Percentiles rank a stretch among this genome's conserved stretches.
Conservation (phyloP, 2,113 vertebrate species). For the Chaenogobius annularis region DNA sequence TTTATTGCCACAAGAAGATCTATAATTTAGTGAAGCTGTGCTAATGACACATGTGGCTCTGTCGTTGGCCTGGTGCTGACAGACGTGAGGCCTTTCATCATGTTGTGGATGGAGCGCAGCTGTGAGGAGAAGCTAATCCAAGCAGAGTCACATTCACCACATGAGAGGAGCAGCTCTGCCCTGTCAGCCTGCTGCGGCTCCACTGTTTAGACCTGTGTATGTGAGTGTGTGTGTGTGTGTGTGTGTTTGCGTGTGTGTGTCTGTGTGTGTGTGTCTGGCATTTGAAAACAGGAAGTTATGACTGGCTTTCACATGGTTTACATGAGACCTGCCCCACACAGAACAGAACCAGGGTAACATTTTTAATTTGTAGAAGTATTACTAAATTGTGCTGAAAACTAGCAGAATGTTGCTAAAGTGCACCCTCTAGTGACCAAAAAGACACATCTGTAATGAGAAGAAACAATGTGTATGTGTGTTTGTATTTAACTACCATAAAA, state of each 20-base stretch:
- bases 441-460: background rate
- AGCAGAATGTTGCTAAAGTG: background rate
- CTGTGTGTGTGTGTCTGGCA: constrained; percentile 22
- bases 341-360: constrained; percentile 1
- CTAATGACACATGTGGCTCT: constrained; percentile 69
- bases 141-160: constrained; percentile 66
- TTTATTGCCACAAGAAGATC: constrained; percentile 54
- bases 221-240: constrained; percentile 27
- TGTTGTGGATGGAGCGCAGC: constrained; percentile 66
- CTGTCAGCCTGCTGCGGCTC: constrained; percentile 65
- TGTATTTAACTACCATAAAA: background rate
- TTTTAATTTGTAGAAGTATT: constrained; percentile 24
- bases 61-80: constrained; percentile 57
- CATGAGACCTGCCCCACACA: constrained; percentile 45
- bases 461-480: background rate
- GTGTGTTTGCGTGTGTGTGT: constrained; percentile 35
- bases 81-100: constrained; percentile 70
- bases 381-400: background rate
- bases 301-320: constrained; percentile 67
- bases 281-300: constrained; percentile 75
- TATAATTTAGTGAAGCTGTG: constrained; percentile 57
- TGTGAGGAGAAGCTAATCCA: constrained; percentile 62
- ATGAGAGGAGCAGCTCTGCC: constrained; percentile 62
- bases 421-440: constrained; percentile 50
- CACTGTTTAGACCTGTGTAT: constrained; percentile 48